Evolutionary conservation across 2,888 invertebrate species (phyloP).

Genomic region (Gryllus longicercus): DNA sequence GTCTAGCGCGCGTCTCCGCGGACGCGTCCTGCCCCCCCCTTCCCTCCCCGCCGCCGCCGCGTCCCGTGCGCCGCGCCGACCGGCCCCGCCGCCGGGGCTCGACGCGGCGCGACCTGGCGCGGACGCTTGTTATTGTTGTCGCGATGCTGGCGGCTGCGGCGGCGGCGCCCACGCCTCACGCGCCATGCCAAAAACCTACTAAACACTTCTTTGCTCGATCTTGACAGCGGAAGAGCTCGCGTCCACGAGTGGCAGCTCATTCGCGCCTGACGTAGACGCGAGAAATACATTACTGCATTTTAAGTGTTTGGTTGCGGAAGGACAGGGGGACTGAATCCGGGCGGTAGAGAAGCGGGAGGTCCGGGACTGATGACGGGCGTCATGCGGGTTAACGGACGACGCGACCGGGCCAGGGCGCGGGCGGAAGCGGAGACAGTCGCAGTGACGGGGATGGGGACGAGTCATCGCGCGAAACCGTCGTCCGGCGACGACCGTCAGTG

Average conservation of each 20-base stretch:
- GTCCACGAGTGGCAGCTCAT: not conserved
- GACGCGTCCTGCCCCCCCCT: not conserved
- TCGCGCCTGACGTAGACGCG: not conserved
- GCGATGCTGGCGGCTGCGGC: too few species aligned
- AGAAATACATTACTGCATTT: constrained; percentile 17
- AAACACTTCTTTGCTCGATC: not conserved
- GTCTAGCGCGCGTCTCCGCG: not conserved
- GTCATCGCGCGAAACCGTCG: not conserved
- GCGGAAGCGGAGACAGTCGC: too few species aligned
- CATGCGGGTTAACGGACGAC: not conserved
- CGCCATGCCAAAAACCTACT: not conserved
- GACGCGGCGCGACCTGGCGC: not conserved
- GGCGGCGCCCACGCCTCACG: not conserved
- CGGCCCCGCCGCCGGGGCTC: not conserved
- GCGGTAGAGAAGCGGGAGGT: not conserved
- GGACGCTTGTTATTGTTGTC: not conserved
- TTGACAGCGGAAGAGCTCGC: not conserved
- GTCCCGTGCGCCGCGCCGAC: not conserved
- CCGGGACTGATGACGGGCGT: not conserved
- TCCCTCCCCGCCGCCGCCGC: not conserved
- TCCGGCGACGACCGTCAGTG: not conserved
- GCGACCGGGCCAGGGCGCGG: not conserved
- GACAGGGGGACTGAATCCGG: not conserved
- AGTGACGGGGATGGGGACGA: too few species aligned
- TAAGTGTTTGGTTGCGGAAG: constrained; percentile 6